Conservation (phyloP, 30 jellyfish, hydroid and myxozoan species). For the Sanderia malayensis region DNA sequence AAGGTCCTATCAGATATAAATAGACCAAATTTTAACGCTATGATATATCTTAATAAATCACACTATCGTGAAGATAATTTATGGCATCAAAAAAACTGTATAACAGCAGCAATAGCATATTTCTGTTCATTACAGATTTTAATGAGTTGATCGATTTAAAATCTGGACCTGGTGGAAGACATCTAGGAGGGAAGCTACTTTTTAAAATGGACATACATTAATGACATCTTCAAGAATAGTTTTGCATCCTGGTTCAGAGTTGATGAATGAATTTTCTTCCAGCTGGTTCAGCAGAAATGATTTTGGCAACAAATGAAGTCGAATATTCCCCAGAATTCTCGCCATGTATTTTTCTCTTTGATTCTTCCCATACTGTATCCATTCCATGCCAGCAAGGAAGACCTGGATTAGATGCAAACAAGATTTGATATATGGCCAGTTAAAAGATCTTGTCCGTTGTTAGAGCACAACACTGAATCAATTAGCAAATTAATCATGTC, state of each 20-base stretch:
- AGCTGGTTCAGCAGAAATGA: conserved; percentile 55
- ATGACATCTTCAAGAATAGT: conserved; percentile 39
- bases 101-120: too few relatives aligned
- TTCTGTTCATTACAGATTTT: not conserved
- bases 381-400: conserved; percentile 75
- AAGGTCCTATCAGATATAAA: conserved; percentile 47
- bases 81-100: too few relatives aligned
- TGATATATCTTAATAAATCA: too few relatives aligned
- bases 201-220: conserved; percentile 52
- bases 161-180: not conserved
- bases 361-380: conserved; percentile 63
- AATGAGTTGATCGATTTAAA: conserved; percentile 11
- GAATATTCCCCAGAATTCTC: conserved; percentile 50
- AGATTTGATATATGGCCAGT: too few relatives aligned
- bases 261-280: conserved; percentile 49
- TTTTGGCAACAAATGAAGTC: conserved; percentile 72
- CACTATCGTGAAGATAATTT: too few relatives aligned
- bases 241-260: conserved; percentile 44
- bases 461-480: too few relatives aligned
- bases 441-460: too few relatives aligned
- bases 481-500: not conserved
- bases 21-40: too few relatives aligned
- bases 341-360: conserved; percentile 53
- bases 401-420: too few relatives aligned
- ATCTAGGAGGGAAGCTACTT: conserved; percentile 23